Evolutionary conservation across 2,888 invertebrate genomes (phyloP).

Genomic region (Latheticus oryzae): DNA sequence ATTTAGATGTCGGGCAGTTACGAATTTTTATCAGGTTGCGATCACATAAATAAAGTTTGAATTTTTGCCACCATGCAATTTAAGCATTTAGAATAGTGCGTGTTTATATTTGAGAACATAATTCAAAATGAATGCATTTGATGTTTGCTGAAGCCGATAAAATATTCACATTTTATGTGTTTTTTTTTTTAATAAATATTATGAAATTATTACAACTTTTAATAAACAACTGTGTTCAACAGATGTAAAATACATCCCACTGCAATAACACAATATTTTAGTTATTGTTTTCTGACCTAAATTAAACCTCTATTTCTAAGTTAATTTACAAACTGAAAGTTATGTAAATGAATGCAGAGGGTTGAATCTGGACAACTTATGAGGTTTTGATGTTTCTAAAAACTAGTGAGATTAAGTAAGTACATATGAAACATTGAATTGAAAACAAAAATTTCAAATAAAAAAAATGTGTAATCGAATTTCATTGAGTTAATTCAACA

Average conservation of each 20-base stretch:
- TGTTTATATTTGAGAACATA: slow-evolving; percentile 4
- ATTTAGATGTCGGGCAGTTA: slow-evolving; percentile 17
- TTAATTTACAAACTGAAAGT: slow-evolving; percentile 54
- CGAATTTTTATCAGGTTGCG: slow-evolving; percentile 17
- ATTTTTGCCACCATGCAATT: slow-evolving; percentile 28
- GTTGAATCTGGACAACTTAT: slow-evolving; percentile 47
- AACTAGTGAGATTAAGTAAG: slow-evolving; percentile 27
- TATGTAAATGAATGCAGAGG: slow-evolving; percentile 52
- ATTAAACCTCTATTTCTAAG: slow-evolving; percentile 55
- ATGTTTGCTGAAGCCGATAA: not conserved
- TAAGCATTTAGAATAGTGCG: slow-evolving; percentile 17
- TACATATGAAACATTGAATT: too few relatives aligned
- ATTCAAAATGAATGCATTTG: not conserved
- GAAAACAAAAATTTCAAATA: slow-evolving; percentile 17
- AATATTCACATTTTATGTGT: not conserved
- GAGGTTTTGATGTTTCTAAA: slow-evolving; percentile 40
- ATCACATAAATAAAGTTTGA: slow-evolving; percentile 16
- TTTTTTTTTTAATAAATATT: not conserved
- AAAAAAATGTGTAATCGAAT: slow-evolving; percentile 11
- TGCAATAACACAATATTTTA: slow-evolving; percentile 49
- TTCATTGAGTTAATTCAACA: slow-evolving; percentile 8
- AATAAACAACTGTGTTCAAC: not conserved
- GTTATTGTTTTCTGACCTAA: slow-evolving; percentile 52
- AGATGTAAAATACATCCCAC: not conserved
- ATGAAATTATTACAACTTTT: slow-evolving; percentile 1